These are phyloP conservation scores for Vollenhovia emeryi DNA, from an alignment of 1,140 invertebrate genomes.

Conservation along the genomic window DNA sequence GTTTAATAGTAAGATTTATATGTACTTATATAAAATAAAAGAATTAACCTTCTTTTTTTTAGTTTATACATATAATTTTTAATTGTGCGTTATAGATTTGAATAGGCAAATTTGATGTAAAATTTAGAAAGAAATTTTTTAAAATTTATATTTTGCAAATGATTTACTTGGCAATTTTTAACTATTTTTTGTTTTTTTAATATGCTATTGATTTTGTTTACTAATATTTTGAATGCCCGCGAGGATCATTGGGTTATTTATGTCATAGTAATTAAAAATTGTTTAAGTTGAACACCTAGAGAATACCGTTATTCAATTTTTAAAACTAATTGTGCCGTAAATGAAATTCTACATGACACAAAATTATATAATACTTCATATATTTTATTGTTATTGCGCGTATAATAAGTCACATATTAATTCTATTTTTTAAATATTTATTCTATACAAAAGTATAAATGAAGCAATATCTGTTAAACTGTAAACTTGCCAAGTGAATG, in stretches of 20 bases:
- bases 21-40: no score
- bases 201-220: not conserved
- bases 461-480: not conserved
- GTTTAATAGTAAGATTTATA: no score
- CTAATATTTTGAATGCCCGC: not conserved
- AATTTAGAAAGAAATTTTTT: no score
- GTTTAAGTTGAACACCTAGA: not conserved
- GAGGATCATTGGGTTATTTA: not conserved
- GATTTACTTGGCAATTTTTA: no score
- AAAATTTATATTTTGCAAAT: no score
- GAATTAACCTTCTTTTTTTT: no score
- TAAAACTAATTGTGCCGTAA: not conserved
- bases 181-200: not conserved
- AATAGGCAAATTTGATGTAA: no score
- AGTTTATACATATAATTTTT: no score
- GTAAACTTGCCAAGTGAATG: not conserved
- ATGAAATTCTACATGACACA: not conserved
- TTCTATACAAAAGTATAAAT: not conserved
- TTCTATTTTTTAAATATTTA: constrained; percentile 6
- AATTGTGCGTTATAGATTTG: no score
- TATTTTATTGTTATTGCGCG: not conserved
- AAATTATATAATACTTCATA: not conserved
- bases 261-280: not conserved
- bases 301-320: not conserved
- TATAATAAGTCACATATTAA: not conserved